Evolutionary conservation across 2,113 vertebrate genomes (phyloP).

Genomic region (Oreotrochilus melanogaster): DNA sequence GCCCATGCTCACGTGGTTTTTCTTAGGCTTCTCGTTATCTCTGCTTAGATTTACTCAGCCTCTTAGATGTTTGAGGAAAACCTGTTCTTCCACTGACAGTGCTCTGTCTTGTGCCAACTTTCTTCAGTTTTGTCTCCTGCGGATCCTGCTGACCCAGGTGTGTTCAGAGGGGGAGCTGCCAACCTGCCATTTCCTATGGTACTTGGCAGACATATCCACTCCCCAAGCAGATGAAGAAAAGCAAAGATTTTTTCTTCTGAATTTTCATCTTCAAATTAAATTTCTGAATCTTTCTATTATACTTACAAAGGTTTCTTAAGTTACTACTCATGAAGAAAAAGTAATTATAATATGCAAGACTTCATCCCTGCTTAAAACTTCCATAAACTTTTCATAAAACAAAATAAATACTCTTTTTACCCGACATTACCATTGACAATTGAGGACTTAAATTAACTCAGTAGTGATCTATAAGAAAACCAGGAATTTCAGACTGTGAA

Average conservation of each 20-base stretch:
- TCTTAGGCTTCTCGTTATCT: background rate
- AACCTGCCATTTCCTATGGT: background rate
- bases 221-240: background rate
- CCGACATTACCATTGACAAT: background rate
- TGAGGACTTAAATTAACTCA: background rate
- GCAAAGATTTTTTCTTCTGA: background rate
- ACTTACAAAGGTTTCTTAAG: background rate
- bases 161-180: background rate
- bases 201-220: background rate
- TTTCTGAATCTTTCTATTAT: background rate
- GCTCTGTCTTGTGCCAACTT: background rate
- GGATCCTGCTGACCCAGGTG: background rate
- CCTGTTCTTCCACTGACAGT: background rate
- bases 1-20: background rate
- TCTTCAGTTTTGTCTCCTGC: background rate
- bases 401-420: background rate
- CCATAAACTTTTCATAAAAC: background rate
- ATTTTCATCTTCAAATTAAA: background rate
- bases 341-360: background rate
- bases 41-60: background rate
- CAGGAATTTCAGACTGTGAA: background rate
- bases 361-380: background rate
- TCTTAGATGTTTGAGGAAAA: background rate
- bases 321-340: background rate
- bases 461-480: background rate